Evolutionary conservation across 2,113 vertebrate species (phyloP).

Genomic region (Orycteropus afer): DNA sequence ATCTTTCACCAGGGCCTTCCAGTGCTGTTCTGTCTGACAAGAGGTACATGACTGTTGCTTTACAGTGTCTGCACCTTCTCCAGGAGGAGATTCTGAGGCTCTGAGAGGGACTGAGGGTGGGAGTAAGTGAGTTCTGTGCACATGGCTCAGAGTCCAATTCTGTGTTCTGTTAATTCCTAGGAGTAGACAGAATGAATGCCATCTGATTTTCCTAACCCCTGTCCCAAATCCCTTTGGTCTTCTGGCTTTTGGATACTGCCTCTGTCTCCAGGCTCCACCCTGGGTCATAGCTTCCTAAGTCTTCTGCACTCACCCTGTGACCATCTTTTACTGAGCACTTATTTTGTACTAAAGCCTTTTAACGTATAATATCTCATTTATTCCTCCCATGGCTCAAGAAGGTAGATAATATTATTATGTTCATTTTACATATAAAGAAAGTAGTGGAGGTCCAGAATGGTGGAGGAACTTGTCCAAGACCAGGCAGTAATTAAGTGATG

Average conservation of each 20-base stretch:
- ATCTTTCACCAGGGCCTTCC: not conserved
- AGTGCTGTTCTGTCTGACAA: rapidly evolving
- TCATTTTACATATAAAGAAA: not conserved
- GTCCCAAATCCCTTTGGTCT: not conserved
- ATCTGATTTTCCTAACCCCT: rapidly evolving
- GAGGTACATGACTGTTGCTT: rapidly evolving
- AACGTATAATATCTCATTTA: not conserved
- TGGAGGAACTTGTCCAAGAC: not conserved
- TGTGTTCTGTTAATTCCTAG: not conserved
- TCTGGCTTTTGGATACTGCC: not conserved
- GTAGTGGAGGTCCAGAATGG: rapidly evolving
- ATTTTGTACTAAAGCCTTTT: not conserved
- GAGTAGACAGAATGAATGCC: not conserved
- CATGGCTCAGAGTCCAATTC: too few relatives aligned
- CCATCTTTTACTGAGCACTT: not conserved
- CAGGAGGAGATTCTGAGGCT: not conserved
- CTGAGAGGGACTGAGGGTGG: not conserved
- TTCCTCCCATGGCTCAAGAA: not conserved
- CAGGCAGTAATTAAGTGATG: rapidly evolving
- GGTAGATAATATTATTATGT: too few relatives aligned
- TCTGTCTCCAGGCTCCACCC: not conserved
- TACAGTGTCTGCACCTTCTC: not conserved
- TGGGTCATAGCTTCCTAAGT: not conserved
- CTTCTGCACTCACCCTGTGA: not conserved
- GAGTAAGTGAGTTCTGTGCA: not conserved